Evolutionary conservation across 1,140 invertebrate genomes (phyloP).

Genomic region (Leptinotarsa undecemlineata): DNA sequence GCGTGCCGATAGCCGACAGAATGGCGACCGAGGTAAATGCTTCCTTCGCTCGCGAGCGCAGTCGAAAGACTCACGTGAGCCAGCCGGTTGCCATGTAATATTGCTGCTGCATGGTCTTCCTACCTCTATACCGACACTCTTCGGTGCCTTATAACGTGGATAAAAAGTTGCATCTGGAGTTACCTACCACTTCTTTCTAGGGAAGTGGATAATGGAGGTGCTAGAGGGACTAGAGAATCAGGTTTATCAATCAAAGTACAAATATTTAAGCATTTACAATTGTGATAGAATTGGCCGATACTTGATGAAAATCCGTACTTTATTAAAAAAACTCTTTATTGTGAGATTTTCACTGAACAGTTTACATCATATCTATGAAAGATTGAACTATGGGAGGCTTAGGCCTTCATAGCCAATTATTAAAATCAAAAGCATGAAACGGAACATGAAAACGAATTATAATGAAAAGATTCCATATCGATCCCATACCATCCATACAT

Average conservation of each 20-base stretch:
- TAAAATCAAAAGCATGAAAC: too few species aligned
- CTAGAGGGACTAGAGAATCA: background rate
- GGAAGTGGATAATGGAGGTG: background rate
- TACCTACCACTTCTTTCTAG: constrained; percentile 7
- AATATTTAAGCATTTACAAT: too few species aligned
- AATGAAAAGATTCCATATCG: too few species aligned
- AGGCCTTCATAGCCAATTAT: too few species aligned
- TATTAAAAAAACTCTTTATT: too few species aligned
- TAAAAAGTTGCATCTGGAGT: constrained; percentile 19
- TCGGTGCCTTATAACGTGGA: constrained; percentile 10
- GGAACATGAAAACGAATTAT: too few species aligned
- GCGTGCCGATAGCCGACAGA: constrained; percentile 10
- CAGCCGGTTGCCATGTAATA: background rate
- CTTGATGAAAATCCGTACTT: background rate
- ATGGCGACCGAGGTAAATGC: constrained; percentile 9
- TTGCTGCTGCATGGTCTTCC: background rate
- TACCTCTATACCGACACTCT: constrained; percentile 3
- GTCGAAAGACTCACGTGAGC: constrained; percentile 14
- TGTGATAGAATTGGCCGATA: background rate
- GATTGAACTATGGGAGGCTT: too few species aligned
- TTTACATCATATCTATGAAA: too few species aligned
- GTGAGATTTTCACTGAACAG: too few species aligned
- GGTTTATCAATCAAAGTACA: too few species aligned
- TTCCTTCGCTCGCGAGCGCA: constrained; percentile 6
- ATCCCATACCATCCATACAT: too few species aligned